Conservation (phyloP, 2,888 invertebrate species). For the Pandemis heparana region DNA sequence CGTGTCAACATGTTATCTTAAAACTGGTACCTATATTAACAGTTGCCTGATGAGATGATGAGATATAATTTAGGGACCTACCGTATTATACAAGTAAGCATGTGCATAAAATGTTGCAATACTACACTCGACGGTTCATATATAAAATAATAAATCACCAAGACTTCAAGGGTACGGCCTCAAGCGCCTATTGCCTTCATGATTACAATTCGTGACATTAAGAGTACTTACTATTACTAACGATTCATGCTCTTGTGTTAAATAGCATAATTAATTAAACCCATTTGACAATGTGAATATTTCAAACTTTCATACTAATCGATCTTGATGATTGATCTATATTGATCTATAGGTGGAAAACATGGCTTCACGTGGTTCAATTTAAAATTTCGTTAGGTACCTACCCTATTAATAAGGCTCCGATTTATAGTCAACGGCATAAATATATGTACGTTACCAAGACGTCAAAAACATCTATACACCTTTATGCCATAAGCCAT, state of each 20-base stretch:
- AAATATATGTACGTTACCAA: too few relatives aligned
- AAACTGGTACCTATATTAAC: neutral
- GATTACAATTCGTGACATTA: constrained; percentile 19
- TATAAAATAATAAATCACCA: constrained; percentile 20
- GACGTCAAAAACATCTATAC: too few relatives aligned
- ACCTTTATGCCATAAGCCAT: too few relatives aligned
- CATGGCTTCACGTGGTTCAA: too few relatives aligned
- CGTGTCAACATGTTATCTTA: neutral
- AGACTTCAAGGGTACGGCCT: constrained; percentile 31
- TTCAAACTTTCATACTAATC: too few relatives aligned
- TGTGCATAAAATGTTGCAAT: neutral
- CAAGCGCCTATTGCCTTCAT: constrained; percentile 34
- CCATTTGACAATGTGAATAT: neutral
- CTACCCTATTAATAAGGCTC: too few relatives aligned
- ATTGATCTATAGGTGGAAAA: too few relatives aligned
- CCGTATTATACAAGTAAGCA: neutral
- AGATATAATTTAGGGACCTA: neutral
- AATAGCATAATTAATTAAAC: constrained; percentile 15
- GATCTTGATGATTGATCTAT: too few relatives aligned
- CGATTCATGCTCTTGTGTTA: constrained; percentile 7
- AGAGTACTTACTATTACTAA: constrained; percentile 3
- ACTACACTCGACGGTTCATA: neutral
- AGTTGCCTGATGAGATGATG: too few relatives aligned
- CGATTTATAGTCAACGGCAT: too few relatives aligned
- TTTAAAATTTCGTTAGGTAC: too few relatives aligned